Evolutionary conservation across 1,140 invertebrate species (phyloP).

Genomic region (Teleogryllus occipitalis): DNA sequence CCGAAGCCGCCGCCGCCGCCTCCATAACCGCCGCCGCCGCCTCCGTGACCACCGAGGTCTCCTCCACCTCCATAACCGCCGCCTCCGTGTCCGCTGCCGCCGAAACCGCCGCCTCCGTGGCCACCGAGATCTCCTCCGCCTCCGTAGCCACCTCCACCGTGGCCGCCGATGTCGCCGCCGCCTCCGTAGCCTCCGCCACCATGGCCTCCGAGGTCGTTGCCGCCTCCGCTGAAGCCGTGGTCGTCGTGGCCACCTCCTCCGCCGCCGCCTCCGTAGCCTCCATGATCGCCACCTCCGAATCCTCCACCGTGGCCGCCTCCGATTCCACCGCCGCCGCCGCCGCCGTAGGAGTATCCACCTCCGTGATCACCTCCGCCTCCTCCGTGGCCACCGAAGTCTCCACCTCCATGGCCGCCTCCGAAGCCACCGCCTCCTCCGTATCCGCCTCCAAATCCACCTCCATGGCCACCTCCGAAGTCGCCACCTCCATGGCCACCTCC

Average conservation of each 20-base stretch:
- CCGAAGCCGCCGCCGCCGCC: background rate
- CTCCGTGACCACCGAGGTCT: background rate
- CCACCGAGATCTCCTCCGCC: background rate
- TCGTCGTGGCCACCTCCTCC: slow-evolving; percentile 29
- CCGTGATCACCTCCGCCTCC: no score
- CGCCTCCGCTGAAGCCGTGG: background rate
- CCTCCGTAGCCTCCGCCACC: background rate
- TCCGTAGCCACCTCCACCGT: no score
- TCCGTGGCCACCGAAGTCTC: no score
- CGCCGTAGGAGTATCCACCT: background rate
- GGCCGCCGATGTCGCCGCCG: background rate
- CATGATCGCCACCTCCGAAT: background rate
- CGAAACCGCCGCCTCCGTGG: background rate
- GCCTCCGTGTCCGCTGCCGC: background rate
- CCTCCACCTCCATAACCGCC: background rate
- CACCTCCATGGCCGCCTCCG: background rate
- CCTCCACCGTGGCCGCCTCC: no score
- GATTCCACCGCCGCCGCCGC: no score
- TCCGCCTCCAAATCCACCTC: slow-evolving; percentile 16
- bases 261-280: background rate
- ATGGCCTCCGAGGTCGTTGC: background rate
- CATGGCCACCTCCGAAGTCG: slow-evolving; percentile 26
- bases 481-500: background rate
- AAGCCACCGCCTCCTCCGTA: background rate
- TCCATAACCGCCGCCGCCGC: background rate